These are phyloP conservation scores for Drosophila serrata DNA, from an alignment of 1,140 invertebrate species.

Conservation along the genomic window DNA sequence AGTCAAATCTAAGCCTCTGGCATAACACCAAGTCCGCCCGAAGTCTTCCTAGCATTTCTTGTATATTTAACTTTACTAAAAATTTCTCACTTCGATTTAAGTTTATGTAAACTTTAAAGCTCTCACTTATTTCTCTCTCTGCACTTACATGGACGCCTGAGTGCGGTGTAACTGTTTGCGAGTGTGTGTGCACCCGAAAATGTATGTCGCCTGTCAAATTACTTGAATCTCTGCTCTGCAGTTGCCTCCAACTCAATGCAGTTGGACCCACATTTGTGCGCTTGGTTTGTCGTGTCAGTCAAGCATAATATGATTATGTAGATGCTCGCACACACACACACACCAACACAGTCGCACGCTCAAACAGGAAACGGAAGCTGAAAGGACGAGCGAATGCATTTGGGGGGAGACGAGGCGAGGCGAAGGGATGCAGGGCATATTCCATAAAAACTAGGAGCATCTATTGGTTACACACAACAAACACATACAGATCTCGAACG, in stretches of 20 bases:
- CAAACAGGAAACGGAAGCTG: constrained; percentile 36
- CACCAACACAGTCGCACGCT: constrained; percentile 23
- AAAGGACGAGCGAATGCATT: constrained; percentile 10
- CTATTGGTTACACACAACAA: constrained; percentile 44
- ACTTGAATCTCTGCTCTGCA: constrained; percentile 75
- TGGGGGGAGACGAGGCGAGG: background rate
- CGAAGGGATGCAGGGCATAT: constrained; percentile 2
- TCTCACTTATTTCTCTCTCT: background rate
- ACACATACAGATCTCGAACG: constrained; percentile 11
- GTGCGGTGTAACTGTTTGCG: constrained; percentile 18
- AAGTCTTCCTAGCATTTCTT: background rate
- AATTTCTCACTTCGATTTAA: background rate
- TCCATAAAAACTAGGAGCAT: constrained; percentile 46
- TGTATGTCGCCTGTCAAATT: constrained; percentile 83
- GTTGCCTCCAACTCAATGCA: constrained; percentile 64
- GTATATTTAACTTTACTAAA: background rate
- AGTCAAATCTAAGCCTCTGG: background rate
- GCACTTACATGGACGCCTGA: constrained; percentile 8
- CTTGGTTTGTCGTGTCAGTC: constrained; percentile 82
- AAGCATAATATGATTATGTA: constrained; percentile 84
- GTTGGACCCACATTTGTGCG: constrained; percentile 82
- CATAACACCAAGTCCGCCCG: accelerated
- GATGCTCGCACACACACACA: constrained; percentile 55
- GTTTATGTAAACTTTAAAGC: accelerated
- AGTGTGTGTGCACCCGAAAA: constrained; percentile 59